Conservation (phyloP, 2,113 vertebrate genomes). For the Sander vitreus region DNA sequence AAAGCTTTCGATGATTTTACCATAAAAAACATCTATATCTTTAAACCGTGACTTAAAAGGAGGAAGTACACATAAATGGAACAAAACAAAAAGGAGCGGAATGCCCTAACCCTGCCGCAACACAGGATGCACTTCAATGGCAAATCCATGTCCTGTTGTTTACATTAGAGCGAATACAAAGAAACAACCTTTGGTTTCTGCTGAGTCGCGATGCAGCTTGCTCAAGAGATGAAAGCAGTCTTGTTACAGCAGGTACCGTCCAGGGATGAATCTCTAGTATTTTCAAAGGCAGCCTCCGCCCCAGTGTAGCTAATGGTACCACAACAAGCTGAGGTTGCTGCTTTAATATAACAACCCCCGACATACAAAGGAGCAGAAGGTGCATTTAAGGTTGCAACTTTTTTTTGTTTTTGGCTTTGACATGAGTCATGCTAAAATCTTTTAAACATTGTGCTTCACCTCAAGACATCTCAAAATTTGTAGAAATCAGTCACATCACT, state of each 20-base stretch:
- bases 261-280: conserved; percentile 12
- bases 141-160: conserved; percentile 42
- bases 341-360: conserved; percentile 7
- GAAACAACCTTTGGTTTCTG: conserved; percentile 23
- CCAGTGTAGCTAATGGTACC: not conserved
- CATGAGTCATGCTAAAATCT: conserved; percentile 41
- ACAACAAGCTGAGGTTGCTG: not conserved
- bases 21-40: conserved; percentile 37
- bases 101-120: conserved; percentile 1
- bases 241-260: conserved; percentile 7
- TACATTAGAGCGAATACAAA: conserved; percentile 15
- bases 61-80: conserved; percentile 19
- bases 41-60: conserved; percentile 33
- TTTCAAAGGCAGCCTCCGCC: conserved; percentile 1
- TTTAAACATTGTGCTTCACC: conserved; percentile 46
- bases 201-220: conserved; percentile 13
- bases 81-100: conserved; percentile 25
- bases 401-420: conserved; percentile 41
- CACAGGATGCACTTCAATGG: conserved; percentile 32
- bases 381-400: not conserved
- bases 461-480: conserved; percentile 25
- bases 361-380: conserved; percentile 8
- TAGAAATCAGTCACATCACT: conserved; percentile 21
- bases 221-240: conserved; percentile 11
- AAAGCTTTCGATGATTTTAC: conserved; percentile 21